A percentile compares a stretch with the other conserved stretches of the same genome.
Evolutionary conservation across 1,140 invertebrate species (phyloP).

Genomic region (Drosophila setifemur): DNA sequence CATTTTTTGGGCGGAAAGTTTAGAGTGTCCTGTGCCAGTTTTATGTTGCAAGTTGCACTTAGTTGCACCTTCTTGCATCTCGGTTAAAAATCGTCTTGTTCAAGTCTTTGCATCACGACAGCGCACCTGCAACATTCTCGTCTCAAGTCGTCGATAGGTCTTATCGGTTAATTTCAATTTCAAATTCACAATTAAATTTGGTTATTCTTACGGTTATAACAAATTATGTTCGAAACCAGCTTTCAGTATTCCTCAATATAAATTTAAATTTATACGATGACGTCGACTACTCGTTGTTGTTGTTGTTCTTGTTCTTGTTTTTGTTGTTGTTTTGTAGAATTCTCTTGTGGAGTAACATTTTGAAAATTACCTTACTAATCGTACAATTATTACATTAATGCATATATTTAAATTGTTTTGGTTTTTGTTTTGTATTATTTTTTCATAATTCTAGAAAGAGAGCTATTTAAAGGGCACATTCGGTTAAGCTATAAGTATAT

Average conservation of each 20-base stretch:
- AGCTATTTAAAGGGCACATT: slow-evolving; percentile 83
- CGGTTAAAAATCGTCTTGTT: slow-evolving; percentile 19
- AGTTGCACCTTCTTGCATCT: slow-evolving; percentile 4
- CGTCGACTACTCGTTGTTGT: slow-evolving; percentile 69
- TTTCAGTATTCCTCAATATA: slow-evolving; percentile 62
- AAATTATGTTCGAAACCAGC: slow-evolving; percentile 66
- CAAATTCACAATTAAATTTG: slow-evolving; percentile 56
- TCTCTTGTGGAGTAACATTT: slow-evolving; percentile 54
- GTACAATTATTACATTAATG: slow-evolving; percentile 67
- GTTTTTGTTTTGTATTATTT: slow-evolving; percentile 44
- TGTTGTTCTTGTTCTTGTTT: slow-evolving; percentile 18
- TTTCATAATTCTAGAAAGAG: slow-evolving; percentile 79
- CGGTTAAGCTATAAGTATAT: slow-evolving; percentile 82
- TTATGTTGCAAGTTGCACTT: slow-evolving; percentile 27
- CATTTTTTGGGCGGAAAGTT: slow-evolving; percentile 71
- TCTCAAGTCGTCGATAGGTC: slow-evolving; percentile 23
- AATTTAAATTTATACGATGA: slow-evolving; percentile 64
- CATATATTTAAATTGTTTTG: slow-evolving; percentile 50
- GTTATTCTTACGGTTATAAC: slow-evolving; percentile 25
- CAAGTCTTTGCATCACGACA: slow-evolving; percentile 44
- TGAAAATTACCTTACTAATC: slow-evolving; percentile 64
- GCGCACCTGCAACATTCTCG: slow-evolving; percentile 51
- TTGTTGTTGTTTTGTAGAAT: slow-evolving; percentile 20
- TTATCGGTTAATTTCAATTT: slow-evolving; percentile 42
- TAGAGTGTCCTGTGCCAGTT: slow-evolving; percentile 55